Evolutionary conservation across 2,797 vertebrate species (phyloP).

Genomic region (Kryptolebias ocellatus): DNA sequence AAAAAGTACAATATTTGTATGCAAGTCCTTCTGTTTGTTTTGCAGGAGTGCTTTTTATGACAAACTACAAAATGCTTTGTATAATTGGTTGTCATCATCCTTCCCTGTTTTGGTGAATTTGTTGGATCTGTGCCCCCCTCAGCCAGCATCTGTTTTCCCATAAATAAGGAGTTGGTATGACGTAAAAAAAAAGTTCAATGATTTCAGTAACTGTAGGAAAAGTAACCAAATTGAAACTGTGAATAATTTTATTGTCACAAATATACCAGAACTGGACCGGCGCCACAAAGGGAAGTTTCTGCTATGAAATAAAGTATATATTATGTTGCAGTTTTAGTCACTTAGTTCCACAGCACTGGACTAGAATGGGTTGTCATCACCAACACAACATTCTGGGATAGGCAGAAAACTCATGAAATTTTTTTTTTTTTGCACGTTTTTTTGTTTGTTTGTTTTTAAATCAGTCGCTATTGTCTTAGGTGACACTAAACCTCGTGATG

Average conservation of each 20-base stretch:
- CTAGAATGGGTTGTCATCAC: neutral
- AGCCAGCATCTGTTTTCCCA: neutral
- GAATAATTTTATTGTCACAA: no score
- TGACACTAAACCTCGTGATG: neutral
- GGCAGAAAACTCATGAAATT: neutral
- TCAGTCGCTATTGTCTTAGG: neutral
- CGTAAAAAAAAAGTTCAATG: neutral
- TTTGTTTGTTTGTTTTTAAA: no score
- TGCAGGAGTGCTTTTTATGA: neutral
- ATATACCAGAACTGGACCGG: neutral
- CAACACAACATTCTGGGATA: no score
- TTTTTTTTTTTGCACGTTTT: neutral
- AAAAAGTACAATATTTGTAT: neutral
- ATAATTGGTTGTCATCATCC: neutral
- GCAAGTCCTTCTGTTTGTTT: neutral
- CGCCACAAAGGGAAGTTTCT: neutral
- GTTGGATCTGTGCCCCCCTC: neutral
- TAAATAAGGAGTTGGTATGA: neutral
- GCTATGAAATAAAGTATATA: no score
- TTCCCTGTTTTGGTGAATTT: neutral
- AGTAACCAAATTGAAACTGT: neutral
- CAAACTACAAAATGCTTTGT: conserved; percentile 5
- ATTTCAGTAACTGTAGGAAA: neutral
- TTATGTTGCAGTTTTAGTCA: neutral
- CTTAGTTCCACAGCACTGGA: neutral